These are phyloP conservation scores for Pseudomyrmex gracilis DNA, from an alignment of 1,140 invertebrate genomes.

Conservation along the genomic window DNA sequence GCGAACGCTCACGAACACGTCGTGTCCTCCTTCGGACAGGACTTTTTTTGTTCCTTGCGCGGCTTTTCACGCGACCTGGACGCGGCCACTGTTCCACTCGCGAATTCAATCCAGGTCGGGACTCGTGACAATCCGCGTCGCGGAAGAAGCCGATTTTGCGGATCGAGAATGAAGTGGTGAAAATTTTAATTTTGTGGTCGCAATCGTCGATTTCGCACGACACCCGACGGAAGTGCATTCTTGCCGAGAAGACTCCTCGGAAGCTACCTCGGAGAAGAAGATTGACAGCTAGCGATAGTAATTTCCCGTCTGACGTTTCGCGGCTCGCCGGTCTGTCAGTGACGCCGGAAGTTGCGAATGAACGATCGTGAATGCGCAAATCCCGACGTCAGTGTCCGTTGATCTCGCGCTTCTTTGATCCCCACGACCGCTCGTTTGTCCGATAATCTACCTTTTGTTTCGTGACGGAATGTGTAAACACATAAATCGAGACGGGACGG, in stretches of 20 bases:
- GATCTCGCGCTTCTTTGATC: background rate
- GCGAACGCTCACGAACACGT: conserved; percentile 44
- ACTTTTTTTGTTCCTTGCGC: conserved; percentile 25
- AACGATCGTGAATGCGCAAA: conserved; percentile 18
- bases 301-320: background rate
- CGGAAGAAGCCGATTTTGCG: no score
- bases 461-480: conserved; percentile 12
- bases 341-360: conserved; percentile 39
- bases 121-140: no score
- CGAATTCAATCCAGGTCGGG: no score
- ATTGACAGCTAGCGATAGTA: conserved; percentile 11
- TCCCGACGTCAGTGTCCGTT: conserved; percentile 15
- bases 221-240: background rate
- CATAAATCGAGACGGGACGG: background rate
- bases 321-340: background rate
- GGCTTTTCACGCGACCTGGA: background rate
- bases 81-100: no score
- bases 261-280: background rate
- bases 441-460: conserved; percentile 3
- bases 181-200: no score
- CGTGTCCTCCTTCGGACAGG: conserved; percentile 57
- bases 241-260: background rate
- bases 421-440: background rate
- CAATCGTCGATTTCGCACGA: background rate
- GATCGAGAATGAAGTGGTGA: no score